A percentile compares a stretch with the other conserved stretches of the same genome.
These are phyloP conservation scores for Tokudaia tokunoshimensis DNA, from an alignment of 2,797 vertebrate species.

Conservation along the genomic window DNA sequence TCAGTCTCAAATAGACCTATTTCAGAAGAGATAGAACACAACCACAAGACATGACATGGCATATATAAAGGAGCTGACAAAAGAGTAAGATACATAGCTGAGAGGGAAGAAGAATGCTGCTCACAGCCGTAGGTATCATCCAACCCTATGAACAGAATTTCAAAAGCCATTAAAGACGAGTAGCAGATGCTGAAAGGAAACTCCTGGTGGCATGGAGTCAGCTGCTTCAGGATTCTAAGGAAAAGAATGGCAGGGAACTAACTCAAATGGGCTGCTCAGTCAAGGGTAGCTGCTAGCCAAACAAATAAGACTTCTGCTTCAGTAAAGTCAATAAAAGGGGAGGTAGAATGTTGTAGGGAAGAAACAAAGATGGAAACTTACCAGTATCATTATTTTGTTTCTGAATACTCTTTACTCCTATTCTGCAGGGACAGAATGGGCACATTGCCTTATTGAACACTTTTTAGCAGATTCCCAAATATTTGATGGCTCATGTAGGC, in stretches of 20 bases:
- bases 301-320: neutral
- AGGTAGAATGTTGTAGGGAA: neutral
- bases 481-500: neutral
- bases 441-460: neutral
- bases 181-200: neutral
- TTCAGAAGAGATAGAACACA: neutral
- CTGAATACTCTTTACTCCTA: neutral
- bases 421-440: neutral
- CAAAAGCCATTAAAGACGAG: neutral
- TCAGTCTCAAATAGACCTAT: neutral
- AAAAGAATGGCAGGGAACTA: neutral
- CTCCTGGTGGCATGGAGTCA: no score
- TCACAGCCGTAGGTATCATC: neutral
- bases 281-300: neutral
- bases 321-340: neutral
- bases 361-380: neutral
- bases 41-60: neutral
- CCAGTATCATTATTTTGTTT: neutral
- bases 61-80: neutral
- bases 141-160: neutral
- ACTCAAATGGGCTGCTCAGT: neutral
- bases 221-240: accelerated
- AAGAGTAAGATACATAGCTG: neutral
- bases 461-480: neutral
- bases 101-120: neutral